These are phyloP conservation scores for Tiphia femorata DNA, from an alignment of 2,888 invertebrate species.

Conservation along the genomic window DNA sequence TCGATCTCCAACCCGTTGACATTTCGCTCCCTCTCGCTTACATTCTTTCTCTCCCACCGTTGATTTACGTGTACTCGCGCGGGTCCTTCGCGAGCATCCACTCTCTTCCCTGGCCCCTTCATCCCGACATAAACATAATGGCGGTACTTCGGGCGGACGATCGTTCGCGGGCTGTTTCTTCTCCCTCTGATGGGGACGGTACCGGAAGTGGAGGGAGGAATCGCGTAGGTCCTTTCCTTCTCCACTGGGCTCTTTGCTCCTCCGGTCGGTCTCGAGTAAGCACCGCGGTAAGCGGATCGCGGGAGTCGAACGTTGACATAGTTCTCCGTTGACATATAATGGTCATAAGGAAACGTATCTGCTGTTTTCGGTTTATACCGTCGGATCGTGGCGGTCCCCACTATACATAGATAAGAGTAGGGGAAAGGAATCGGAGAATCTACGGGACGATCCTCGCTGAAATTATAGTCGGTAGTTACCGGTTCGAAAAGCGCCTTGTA, in stretches of 20 bases:
- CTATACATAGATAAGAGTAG: too few relatives aligned
- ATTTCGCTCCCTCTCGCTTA: slow-evolving; percentile 37
- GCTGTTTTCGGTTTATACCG: too few relatives aligned
- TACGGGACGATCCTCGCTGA: too few relatives aligned
- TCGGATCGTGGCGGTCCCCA: too few relatives aligned
- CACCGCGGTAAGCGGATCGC: slow-evolving; percentile 38
- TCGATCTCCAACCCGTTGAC: slow-evolving; percentile 38
- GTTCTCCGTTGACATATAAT: slow-evolving; percentile 31
- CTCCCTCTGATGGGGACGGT: too few relatives aligned
- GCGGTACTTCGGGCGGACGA: slow-evolving; percentile 23
- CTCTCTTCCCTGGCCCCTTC: background rate
- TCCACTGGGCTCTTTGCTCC: background rate
- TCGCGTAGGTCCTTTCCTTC: too few relatives aligned
- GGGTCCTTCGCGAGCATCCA: background rate
- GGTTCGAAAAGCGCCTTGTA: too few relatives aligned
- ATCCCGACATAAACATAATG: slow-evolving; percentile 24
- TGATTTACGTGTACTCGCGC: slow-evolving; percentile 3
- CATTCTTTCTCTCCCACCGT: slow-evolving; percentile 32
- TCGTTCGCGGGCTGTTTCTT: too few relatives aligned
- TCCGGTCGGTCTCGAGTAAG: slow-evolving; percentile 15
- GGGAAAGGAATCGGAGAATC: too few relatives aligned
- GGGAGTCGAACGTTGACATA: slow-evolving; percentile 44
- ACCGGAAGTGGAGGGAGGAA: too few relatives aligned
- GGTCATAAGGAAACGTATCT: slow-evolving; percentile 39
- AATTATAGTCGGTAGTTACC: too few relatives aligned